phyloP scores from a whole-genome alignment of 2,113 vertebrate genomes.

The Myiagra hebetior region DNA sequence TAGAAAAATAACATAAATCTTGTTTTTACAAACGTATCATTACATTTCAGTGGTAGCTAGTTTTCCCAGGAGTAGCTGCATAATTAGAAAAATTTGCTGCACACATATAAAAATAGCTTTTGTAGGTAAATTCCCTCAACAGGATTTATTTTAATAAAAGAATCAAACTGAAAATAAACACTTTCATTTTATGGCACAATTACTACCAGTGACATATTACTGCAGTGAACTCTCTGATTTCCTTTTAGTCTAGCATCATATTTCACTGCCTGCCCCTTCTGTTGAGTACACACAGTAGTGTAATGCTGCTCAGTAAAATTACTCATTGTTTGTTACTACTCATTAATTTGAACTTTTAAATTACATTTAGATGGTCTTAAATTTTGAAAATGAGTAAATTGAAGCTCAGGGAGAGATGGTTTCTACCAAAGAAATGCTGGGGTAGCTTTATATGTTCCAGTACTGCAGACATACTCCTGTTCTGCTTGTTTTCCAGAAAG shows the following conservation, averaged over 20 bases:
- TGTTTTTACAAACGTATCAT: conserved; percentile 8
- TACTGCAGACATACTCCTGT: background rate
- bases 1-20: background rate
- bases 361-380: conserved; percentile 6
- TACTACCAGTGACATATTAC: conserved; percentile 28
- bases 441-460: background rate
- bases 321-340: background rate
- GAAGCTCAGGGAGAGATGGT: background rate
- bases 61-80: background rate
- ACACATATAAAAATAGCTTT: conserved; percentile 6
- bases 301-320: background rate
- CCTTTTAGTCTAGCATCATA: conserved; percentile 1
- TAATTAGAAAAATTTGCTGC: conserved; percentile 38
- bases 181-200: conserved; percentile 38
- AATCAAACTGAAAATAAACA: conserved; percentile 8
- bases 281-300: background rate
- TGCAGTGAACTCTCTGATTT: conserved; percentile 40
- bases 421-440: background rate
- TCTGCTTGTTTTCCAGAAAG: background rate
- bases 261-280: conserved; percentile 12
- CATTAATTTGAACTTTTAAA: conserved; percentile 16
- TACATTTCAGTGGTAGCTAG: background rate
- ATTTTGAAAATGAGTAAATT: background rate
- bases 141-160: conserved; percentile 45
- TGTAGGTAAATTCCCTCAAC: conserved; percentile 7